These are phyloP conservation scores for Zootoca vivipara DNA, from an alignment of 2,113 vertebrate genomes.

Conservation along the genomic window DNA sequence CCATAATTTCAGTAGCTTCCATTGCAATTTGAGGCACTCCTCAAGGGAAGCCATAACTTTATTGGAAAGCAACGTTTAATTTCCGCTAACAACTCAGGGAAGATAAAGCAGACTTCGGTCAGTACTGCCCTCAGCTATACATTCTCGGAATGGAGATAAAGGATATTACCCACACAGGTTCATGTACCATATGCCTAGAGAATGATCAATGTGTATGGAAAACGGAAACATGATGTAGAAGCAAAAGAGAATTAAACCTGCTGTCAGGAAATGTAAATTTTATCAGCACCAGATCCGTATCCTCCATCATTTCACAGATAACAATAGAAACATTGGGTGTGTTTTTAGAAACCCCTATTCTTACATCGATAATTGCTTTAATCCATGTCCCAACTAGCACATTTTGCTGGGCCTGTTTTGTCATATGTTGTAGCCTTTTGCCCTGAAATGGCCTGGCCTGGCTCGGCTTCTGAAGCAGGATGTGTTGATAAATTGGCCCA, in stretches of 20 bases:
- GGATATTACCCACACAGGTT: not conserved
- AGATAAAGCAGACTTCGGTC: not conserved
- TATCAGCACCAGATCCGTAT: not conserved
- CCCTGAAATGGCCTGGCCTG: not conserved
- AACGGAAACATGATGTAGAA: not conserved
- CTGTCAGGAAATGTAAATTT: not conserved
- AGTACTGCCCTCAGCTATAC: not conserved
- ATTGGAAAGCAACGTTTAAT: not conserved
- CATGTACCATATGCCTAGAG: not conserved
- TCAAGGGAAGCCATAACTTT: not conserved
- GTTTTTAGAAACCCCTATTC: not conserved
- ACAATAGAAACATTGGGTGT: not conserved
- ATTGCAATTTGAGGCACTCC: not conserved
- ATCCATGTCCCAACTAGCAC: not conserved
- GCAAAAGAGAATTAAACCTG: not conserved
- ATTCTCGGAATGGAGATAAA: not conserved
- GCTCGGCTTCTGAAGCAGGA: not conserved
- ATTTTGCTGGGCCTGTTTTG: not conserved
- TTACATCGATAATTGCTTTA: not conserved
- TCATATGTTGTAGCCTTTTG: not conserved
- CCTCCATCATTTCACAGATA: not conserved
- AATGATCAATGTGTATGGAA: not conserved
- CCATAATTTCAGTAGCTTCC: slow-evolving; percentile 10
- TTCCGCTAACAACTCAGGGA: not conserved
- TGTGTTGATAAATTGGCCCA: not conserved